phyloP scores from a whole-genome alignment of 2,113 vertebrate species.

The Nycticebus coucang region DNA sequence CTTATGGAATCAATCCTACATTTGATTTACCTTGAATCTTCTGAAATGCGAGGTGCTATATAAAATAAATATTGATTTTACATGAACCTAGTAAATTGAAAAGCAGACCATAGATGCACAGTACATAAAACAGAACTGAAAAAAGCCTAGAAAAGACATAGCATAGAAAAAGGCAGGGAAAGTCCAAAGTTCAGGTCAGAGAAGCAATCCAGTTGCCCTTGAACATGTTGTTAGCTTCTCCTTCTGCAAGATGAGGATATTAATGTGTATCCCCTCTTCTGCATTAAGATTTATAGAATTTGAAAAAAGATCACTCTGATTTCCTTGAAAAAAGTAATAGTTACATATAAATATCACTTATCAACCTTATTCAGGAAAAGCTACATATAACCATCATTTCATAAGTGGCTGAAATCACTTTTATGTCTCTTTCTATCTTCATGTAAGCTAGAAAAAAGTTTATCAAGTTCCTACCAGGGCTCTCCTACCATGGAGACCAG shows the following conservation, averaged over 20 bases:
- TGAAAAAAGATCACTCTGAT: neutral
- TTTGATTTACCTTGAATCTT: conserved; percentile 56
- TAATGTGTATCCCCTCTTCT: neutral
- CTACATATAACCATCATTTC: neutral
- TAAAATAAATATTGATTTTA: conserved; percentile 63
- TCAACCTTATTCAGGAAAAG: neutral
- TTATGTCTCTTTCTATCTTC: neutral
- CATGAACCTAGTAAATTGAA: conserved; percentile 57
- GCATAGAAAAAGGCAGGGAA: neutral
- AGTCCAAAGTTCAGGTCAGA: neutral
- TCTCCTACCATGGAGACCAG: accelerated
- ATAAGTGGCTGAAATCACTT: neutral
- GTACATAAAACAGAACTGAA: conserved; percentile 1
- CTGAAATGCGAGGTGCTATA: conserved; percentile 13
- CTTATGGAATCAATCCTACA: conserved; percentile 3
- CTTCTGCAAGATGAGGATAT: neutral
- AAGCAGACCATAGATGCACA: neutral
- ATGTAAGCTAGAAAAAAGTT: neutral
- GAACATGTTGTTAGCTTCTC: neutral
- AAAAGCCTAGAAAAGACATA: neutral
- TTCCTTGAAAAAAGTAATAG: no score
- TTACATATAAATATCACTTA: neutral
- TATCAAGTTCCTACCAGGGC: neutral
- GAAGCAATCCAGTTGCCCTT: neutral
- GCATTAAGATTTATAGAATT: neutral